Conservation (phyloP, 2,888 invertebrate species). For the Drosophila trichaetosa region DNA sequence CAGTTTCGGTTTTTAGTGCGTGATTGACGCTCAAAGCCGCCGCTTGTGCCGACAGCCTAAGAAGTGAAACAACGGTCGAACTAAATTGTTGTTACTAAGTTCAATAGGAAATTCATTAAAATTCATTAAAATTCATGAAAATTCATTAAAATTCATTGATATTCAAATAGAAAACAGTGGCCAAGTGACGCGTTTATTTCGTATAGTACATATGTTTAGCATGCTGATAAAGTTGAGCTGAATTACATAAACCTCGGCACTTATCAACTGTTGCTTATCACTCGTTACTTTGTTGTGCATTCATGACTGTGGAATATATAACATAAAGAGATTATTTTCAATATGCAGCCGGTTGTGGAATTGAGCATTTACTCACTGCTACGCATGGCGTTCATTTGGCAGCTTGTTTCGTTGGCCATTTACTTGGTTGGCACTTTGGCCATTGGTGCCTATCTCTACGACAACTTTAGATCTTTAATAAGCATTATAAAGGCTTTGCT, state of each 20-base stretch:
- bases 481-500: conserved; percentile 87
- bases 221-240: conserved; percentile 34
- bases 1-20: conserved; percentile 65
- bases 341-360: conserved; percentile 68
- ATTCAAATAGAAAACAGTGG: conserved; percentile 11
- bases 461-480: conserved; percentile 88
- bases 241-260: conserved; percentile 1
- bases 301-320: conserved; percentile 11
- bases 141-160: conserved; percentile 27
- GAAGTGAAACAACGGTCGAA: conserved; percentile 18
- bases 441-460: conserved; percentile 80
- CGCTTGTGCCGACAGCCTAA: conserved; percentile 58
- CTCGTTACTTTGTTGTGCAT: not conserved
- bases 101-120: conserved; percentile 11
- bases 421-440: conserved; percentile 77
- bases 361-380: conserved; percentile 68
- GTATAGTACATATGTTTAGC: not conserved
- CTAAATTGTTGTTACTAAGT: not conserved
- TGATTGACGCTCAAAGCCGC: conserved; percentile 67
- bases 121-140: conserved; percentile 22
- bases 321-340: conserved; percentile 41
- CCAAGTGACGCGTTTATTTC: not conserved
- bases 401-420: conserved; percentile 71
- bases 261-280: conserved; percentile 46
- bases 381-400: conserved; percentile 77